phyloP scores from a whole-genome alignment of 2,888 invertebrate genomes.

The Colostygia pectinataria region DNA sequence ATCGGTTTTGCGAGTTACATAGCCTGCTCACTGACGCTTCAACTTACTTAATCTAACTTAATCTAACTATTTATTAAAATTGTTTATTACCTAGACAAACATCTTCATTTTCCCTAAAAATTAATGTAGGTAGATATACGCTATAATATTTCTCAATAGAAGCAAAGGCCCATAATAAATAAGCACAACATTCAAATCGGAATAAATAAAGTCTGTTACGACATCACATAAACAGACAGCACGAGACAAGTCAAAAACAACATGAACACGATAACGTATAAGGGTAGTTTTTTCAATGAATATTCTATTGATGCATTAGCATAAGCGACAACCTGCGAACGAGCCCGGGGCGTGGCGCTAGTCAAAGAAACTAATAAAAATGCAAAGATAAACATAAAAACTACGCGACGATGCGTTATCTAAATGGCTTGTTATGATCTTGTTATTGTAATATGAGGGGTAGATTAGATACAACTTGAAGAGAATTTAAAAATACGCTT shows the following conservation, averaged over 20 bases:
- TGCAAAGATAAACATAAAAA: slow-evolving; percentile 48
- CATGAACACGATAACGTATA: slow-evolving; percentile 49
- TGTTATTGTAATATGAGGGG: slow-evolving; percentile 33
- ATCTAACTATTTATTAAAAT: too few species aligned
- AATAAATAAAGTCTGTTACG: slow-evolving; percentile 27
- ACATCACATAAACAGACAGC: slow-evolving; percentile 32
- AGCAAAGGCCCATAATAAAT: background rate
- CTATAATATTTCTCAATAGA: too few species aligned
- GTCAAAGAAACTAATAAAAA: slow-evolving; percentile 60
- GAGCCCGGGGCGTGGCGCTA: slow-evolving; percentile 49
- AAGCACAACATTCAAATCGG: slow-evolving; percentile 13
- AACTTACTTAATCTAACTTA: too few species aligned
- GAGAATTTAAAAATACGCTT: slow-evolving; percentile 7
- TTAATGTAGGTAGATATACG: too few species aligned
- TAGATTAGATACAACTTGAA: slow-evolving; percentile 20
- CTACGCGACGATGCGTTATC: slow-evolving; percentile 44
- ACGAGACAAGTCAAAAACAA: slow-evolving; percentile 40
- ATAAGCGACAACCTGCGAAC: slow-evolving; percentile 73
- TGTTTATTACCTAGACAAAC: too few species aligned
- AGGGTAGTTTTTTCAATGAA: slow-evolving; percentile 64
- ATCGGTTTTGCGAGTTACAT: too few species aligned
- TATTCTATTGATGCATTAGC: slow-evolving; percentile 66
- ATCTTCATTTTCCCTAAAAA: too few species aligned
- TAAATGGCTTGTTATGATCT: slow-evolving; percentile 53
- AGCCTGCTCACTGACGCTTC: too few species aligned